A percentile compares a stretch with the other conserved stretches of the same genome.
Conservation (phyloP, 2,888 invertebrate species). For the Tenthredo mesomela region DNA sequence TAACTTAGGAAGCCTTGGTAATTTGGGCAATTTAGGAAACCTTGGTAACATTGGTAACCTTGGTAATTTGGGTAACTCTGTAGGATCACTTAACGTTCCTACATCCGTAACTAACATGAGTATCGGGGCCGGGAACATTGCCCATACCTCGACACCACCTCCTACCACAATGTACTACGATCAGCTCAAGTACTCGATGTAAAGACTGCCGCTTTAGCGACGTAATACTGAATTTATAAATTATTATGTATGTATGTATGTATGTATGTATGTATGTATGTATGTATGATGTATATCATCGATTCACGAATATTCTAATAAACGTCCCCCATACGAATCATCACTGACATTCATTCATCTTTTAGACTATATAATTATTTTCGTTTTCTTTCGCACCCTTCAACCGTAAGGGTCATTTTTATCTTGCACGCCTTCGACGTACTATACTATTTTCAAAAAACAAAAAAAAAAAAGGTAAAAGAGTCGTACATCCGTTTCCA, state of each 20-base stretch:
- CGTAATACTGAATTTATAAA: neutral
- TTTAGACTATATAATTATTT: too few relatives aligned
- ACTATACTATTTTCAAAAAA: too few relatives aligned
- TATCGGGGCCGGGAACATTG: slow-evolving; percentile 20
- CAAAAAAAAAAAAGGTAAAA: too few relatives aligned
- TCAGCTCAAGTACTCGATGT: slow-evolving; percentile 73
- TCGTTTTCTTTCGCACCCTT: too few relatives aligned
- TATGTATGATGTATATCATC: neutral
- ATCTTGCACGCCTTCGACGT: too few relatives aligned
- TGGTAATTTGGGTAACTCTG: slow-evolving; percentile 24
- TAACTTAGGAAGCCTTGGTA: slow-evolving; percentile 69
- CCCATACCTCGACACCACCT: slow-evolving; percentile 63
- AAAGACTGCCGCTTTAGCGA: slow-evolving; percentile 13
- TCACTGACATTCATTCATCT: neutral
- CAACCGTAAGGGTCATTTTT: too few relatives aligned
- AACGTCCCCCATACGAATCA: neutral
- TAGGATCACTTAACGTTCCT: slow-evolving; percentile 27
- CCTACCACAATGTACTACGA: slow-evolving; percentile 73
- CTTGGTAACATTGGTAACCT: slow-evolving; percentile 27
- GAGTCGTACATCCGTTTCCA: too few relatives aligned
- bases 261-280: neutral
- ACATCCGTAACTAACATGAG: slow-evolving; percentile 40
- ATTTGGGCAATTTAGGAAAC: slow-evolving; percentile 62
- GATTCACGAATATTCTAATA: neutral
- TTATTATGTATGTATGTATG: neutral